phyloP scores from a whole-genome alignment of 2,113 vertebrate species.

The Corydoras maculifer region DNA sequence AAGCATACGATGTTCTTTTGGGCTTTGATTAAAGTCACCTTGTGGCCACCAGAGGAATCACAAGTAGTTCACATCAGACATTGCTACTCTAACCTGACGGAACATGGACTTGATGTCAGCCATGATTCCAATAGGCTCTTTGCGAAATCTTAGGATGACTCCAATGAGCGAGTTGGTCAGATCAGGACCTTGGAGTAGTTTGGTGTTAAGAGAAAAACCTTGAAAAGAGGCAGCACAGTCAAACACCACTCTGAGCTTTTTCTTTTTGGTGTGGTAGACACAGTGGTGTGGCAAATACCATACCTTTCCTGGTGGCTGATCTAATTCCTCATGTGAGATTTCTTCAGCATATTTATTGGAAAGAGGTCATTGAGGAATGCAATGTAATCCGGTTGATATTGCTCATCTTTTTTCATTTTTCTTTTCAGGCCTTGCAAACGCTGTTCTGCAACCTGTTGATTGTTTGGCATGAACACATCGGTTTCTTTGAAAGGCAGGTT shows the following conservation, averaged over 20 bases:
- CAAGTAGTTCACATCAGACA: conserved; percentile 5
- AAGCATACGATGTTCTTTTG: conserved; percentile 14
- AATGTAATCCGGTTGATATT: background rate
- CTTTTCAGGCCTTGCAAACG: background rate
- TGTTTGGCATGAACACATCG: conserved; percentile 14
- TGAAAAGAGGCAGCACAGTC: background rate
- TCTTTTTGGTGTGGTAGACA: too few species aligned
- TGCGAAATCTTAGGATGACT: conserved; percentile 27
- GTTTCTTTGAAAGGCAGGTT: conserved; percentile 8
- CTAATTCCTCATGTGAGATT: too few species aligned
- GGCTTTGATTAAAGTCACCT: background rate
- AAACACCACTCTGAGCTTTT: background rate
- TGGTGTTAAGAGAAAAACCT: background rate
- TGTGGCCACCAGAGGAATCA: conserved; percentile 33
- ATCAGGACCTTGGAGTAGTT: conserved; percentile 24
- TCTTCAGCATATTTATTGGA: conserved; percentile 1
- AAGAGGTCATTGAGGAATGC: background rate
- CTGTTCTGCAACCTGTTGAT: conserved; percentile 19
- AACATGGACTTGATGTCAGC: conserved; percentile 29
- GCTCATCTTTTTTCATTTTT: background rate
- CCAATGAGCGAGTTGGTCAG: conserved; percentile 24
- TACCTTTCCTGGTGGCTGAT: too few species aligned
- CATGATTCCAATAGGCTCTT: conserved; percentile 16
- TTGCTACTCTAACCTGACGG: conserved; percentile 17
- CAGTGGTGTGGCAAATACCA: too few species aligned